Conservation (phyloP, 53 echinoderm and acorn worm genomes). For the Holothuria scabra region DNA sequence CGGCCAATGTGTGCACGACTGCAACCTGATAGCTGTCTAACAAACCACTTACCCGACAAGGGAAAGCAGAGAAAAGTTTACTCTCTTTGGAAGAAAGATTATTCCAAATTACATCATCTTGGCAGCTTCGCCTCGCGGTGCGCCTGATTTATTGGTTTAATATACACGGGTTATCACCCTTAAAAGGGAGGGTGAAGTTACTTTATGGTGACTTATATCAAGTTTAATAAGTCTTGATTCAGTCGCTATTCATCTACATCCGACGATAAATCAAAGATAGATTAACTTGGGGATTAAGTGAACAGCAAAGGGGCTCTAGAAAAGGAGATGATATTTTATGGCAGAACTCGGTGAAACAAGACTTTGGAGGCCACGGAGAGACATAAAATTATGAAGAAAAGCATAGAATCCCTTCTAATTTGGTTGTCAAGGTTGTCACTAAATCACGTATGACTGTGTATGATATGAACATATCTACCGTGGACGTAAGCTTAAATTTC, state of each 20-base stretch:
- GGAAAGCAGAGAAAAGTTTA: slow-evolving; percentile 13
- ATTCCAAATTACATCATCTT: slow-evolving; percentile 36
- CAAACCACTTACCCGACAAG: neutral
- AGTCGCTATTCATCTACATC: slow-evolving; percentile 15
- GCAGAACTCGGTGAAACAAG: slow-evolving; percentile 26
- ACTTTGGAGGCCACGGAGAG: slow-evolving; percentile 23
- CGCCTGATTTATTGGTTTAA: slow-evolving; percentile 31
- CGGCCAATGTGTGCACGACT: neutral
- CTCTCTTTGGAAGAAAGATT: slow-evolving; percentile 9
- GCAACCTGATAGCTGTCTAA: neutral
- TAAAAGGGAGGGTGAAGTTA: slow-evolving; percentile 39
- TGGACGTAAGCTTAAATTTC: too few species aligned
- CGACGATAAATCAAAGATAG: slow-evolving; percentile 37
- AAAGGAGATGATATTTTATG: slow-evolving; percentile 37
- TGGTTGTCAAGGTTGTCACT: slow-evolving; percentile 28
- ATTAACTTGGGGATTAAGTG: slow-evolving; percentile 33
- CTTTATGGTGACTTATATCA: slow-evolving; percentile 40
- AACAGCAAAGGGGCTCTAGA: slow-evolving; percentile 20
- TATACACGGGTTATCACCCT: slow-evolving; percentile 43
- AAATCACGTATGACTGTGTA: too few species aligned
- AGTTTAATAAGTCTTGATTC: slow-evolving; percentile 28
- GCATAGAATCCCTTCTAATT: neutral
- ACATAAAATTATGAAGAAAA: too few species aligned
- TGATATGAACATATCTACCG: too few species aligned
- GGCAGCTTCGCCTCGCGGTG: slow-evolving; percentile 2